Evolutionary conservation across 2,888 invertebrate species (phyloP), one percentile per base, ranked within the genome.

Genomic region (Hydriomena furcata): DNA sequence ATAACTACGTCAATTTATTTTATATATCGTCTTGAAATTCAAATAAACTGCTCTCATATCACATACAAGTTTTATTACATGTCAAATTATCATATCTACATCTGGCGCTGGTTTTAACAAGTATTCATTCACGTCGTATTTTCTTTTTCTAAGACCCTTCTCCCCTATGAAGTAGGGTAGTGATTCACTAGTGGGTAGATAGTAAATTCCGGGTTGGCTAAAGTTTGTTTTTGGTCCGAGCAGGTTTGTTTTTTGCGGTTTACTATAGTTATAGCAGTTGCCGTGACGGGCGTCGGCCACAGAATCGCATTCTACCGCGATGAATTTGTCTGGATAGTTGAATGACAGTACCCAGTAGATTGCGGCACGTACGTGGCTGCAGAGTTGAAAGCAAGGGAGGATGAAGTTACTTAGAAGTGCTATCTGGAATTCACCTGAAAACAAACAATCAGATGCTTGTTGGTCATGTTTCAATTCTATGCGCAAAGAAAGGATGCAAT

Each of bases 341-440:
- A 63, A 64, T 0, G 88, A 74, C 0, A 73, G 31, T 0, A 74
- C 52, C 82, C 81, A 86, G 69, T 85, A 87, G 49, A 76, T 54
- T 0, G 76, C 83, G 0, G 89, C 63, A 1, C 84, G 74, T 0
- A 84, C 62, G 59, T 89, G 89, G 43, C 87, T 87, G 72, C 89
- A 89, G 1, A 87, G 57, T 35, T 74, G 69, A 51, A 88, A 77
- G 58, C 88, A 88, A 0, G 88, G 87, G 30, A 88, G 65, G 31
- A 88, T 71, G 65, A 87, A 82, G 45, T 71, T 65, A 1, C 73
- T 69, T 2, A 58, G 57, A 60, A 84, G 73, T 0, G 79, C 65
- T 7, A 80, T 76, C 58, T 89, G 89, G 60, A 66, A 86, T 71
- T 89, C 89, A 47, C 88, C 88, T 88, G 69, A 0, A 67, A 68